phyloP scores from a whole-genome alignment of 2,888 invertebrate species.

The Lissonota sp. region DNA sequence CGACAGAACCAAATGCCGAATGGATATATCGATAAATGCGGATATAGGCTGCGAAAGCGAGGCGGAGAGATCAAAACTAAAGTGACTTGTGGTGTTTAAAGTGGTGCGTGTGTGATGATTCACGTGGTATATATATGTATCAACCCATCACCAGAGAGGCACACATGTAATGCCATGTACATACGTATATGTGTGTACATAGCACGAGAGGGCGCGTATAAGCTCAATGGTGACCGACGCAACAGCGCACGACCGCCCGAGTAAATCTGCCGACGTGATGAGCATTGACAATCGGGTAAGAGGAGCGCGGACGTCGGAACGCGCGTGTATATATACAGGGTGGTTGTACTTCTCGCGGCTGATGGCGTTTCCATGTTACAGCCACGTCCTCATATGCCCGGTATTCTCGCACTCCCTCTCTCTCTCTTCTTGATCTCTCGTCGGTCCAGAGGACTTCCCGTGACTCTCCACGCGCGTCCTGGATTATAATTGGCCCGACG shows the following conservation, averaged over 20 bases:
- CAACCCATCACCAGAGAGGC: slow-evolving; percentile 20
- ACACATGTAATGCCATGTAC: slow-evolving; percentile 22
- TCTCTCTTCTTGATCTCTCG: slow-evolving; percentile 6
- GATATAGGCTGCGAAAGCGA: neutral
- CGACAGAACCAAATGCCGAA: slow-evolving; percentile 10
- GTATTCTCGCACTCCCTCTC: neutral
- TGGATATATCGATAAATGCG: slow-evolving; percentile 1
- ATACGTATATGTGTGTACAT: slow-evolving; percentile 19
- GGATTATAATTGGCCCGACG: slow-evolving; percentile 56
- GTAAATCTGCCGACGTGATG: slow-evolving; percentile 58
- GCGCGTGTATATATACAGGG: neutral
- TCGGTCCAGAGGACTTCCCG: slow-evolving; percentile 41
- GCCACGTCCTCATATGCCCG: slow-evolving; percentile 34
- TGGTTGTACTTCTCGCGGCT: slow-evolving; percentile 29
- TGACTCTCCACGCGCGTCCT: slow-evolving; percentile 49
- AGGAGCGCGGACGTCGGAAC: slow-evolving; percentile 22
- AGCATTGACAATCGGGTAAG: slow-evolving; percentile 49
- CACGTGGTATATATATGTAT: slow-evolving; percentile 14
- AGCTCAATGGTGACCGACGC: slow-evolving; percentile 38
- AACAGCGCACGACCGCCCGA: slow-evolving; percentile 55
- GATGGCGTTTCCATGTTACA: slow-evolving; percentile 54
- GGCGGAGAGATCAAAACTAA: slow-evolving; percentile 14
- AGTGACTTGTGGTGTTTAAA: slow-evolving; percentile 22
- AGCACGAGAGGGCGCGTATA: slow-evolving; percentile 25
- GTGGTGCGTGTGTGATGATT: slow-evolving; percentile 15